Evolutionary conservation across 2,888 invertebrate genomes (phyloP), one percentile per base, ranked within the genome.

Genomic region (Elysia crispata): DNA sequence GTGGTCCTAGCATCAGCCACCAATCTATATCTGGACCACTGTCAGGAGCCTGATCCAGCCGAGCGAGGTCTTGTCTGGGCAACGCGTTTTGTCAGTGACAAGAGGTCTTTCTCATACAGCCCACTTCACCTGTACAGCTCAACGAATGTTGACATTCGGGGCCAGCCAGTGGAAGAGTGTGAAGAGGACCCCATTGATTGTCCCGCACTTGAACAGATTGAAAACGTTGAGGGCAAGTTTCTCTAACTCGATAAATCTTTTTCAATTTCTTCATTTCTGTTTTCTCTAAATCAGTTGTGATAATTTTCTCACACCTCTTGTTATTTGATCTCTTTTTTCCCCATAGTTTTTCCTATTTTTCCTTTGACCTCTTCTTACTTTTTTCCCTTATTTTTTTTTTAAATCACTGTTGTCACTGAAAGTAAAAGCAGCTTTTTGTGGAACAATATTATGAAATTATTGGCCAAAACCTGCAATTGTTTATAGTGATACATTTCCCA

Each of bases 41-140:
- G 89, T 11, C 86, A 90, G 70, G 90, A 90, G 75, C 89, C 89
- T 0, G 89, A 90, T 77, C 90, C 90, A 0, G 85, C 86, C 75
- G 90, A 90, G 79, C 83, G 90, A 30, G 92, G 92, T 1, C 79
- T 90, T 30, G 89, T 89, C 81, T 92, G 92, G 92, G 91, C 91
- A 0, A 84, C 90, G 0, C 84, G 90, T 20, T 91, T 85, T 80
- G 87, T 88, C 8, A 87, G 88, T 83, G 89, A 89, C 0, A 76
- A 82, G 15, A 90, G 88, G 76, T 83, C 87, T 1, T 89, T 90
- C 73, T 81, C 84, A 13, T 89, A 88, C 75, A 83, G 88, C 81
- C 89, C 91, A 11, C 87, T 86, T 50, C 83, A 84, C 73, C 77
- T 89, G 8, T 88, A 87, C 64, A 85, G 83, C 25, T 88, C 87